Percentiles rank a stretch among this genome's conserved stretches.
Conservation (phyloP, 1,140 invertebrate species). For the Cydia pomonella region DNA sequence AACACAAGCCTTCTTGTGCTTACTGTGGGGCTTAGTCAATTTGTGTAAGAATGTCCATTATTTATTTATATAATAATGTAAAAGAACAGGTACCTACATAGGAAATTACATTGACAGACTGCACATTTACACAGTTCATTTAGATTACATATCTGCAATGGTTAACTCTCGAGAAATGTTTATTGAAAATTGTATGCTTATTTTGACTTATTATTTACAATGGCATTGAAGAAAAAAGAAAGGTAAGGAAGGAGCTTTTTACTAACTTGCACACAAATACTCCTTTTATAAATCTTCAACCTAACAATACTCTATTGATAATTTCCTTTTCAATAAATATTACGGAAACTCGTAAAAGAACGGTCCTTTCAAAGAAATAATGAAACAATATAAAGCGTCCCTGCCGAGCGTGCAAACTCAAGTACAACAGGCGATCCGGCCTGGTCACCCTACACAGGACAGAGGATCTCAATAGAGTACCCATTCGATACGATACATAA, state of each 20-base stretch:
- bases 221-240: background rate
- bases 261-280: background rate
- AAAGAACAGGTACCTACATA: too few species aligned
- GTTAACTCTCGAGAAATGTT: background rate
- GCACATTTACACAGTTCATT: too few species aligned
- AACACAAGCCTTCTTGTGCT: too few species aligned
- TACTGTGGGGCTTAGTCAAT: too few species aligned
- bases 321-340: conserved; percentile 20
- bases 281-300: background rate
- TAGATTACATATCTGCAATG: too few species aligned
- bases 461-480: conserved; percentile 30
- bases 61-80: too few species aligned
- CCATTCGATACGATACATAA: conserved; percentile 35
- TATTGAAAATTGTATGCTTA: background rate
- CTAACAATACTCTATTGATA: conserved; percentile 9
- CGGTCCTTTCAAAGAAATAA: background rate
- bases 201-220: background rate
- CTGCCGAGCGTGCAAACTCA: background rate
- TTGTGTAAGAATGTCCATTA: too few species aligned
- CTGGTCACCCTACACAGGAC: conserved; percentile 34
- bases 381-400: background rate
- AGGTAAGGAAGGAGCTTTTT: background rate
- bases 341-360: background rate
- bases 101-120: too few species aligned
- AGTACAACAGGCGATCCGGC: conserved; percentile 1